Evolutionary conservation across 1,140 invertebrate genomes (phyloP), one percentile per base, ranked within the genome.

Genomic region (Dinothrombium tinctorium): DNA sequence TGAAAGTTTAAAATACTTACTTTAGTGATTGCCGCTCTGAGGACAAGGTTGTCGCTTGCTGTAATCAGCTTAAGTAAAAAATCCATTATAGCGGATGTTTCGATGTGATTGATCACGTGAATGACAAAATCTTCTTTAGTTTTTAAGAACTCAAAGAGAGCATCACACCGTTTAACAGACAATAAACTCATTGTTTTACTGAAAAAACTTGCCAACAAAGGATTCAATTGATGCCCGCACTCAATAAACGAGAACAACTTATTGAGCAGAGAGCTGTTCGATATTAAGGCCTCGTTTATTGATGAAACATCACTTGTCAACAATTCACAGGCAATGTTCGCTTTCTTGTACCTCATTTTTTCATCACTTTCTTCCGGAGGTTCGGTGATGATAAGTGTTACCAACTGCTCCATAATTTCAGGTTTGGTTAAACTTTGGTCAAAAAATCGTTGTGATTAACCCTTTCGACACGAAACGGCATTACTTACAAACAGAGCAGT

Each of bases 51-150:
- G 40, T 36, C 31, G 11, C 17, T 55, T 76, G 72, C 50, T 70
- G 79, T 81, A 53, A 89, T 69, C 45, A 86, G 69, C 59, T 82
- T 76, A 46, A 84, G 69, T 47, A 89, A 69, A 43, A 89, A 69
- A 68, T 94, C 86, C 70, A 87, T 87, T 51, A 94, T 82, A 47
- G 87, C 82, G 14, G 84, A 92, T 24, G 84, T 90, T 50, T 80
- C 74, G 50, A 94, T 69, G 61, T 94, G 86, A 51, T 75, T 70
- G 47, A 90, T 62, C 49, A 90, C 64, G 52, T 76, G 67, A 48
- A 75, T 69, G 54, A 94, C 68, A 67, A 89, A 87, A 56, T 77
- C 74, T 46, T 74, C 70, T 56, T 74, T 72, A 46, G 69, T 69
- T 64, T 84, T 81, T 51, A 90, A 69, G 67, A 81, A 87, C 55